Base-by-base conservation (phyloP, 2,113 vertebrate species). In the Lophotis ruficrista region DNA sequence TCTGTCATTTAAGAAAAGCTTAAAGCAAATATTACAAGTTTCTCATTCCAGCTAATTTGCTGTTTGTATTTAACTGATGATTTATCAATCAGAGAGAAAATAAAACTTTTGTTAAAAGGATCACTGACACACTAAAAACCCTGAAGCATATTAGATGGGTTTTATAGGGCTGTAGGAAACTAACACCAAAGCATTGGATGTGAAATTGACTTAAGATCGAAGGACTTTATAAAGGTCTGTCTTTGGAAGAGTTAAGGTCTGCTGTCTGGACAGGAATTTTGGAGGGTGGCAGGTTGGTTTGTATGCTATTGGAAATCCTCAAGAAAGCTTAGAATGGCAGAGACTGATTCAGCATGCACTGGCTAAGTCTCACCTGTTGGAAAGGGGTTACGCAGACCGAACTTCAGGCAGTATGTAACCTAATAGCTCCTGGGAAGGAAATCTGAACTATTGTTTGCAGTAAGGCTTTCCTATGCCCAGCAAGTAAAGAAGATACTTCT, bases 1-100 rank as follows among this genome's bases (percentile, higher is more conserved):
- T 66, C 66, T 66, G 62, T 71, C 72, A 57, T 41, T 87, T 83
- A 60, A 65, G 72, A 83, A 89, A 79, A 79, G 51, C 41, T 89
- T 80, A 83, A 80, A 57, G 86, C 47, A 61, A 53, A 61, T 70
- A 83, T 66, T 79, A 31, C 27, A 79, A 56, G 51, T 61, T 92
- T 71, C 85, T 70, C 33, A 61, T 86, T 79, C 35, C 61, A 73
- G 48, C 27, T 82, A 45, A 83, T 83, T 81, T 70, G 33, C 38
- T 66, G 57, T 14, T 69, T 86, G 31, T 33, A 19, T 54, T 86
- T 87, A 75, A 83, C 37, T 58, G 56, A 87, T 19, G 23, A 83
- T 60, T 58, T 83, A 87, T 87, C 85, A 86, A 60, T 45, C 3
- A 0, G 28, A 47, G 23, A 86, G 43, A 89, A 90, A 43, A 81